These are phyloP conservation scores for Aproaerema taeniolella DNA, from an alignment of 2,888 invertebrate species.

Conservation along the genomic window DNA sequence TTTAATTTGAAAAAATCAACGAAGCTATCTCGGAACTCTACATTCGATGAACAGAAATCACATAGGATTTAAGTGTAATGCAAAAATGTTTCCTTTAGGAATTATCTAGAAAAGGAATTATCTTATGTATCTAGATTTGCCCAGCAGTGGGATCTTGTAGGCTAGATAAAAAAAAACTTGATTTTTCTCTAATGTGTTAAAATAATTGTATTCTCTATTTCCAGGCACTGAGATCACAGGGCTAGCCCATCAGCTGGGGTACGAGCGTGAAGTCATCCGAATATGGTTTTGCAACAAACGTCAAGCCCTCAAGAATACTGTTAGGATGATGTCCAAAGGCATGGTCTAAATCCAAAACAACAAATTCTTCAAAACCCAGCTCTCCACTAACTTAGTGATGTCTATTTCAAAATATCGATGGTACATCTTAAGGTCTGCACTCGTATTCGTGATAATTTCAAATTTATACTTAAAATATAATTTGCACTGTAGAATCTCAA, in stretches of 20 bases:
- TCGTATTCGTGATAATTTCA: constrained; percentile 35
- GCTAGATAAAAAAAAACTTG: not conserved
- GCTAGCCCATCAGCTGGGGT: constrained; percentile 95
- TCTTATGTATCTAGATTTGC: too few species aligned
- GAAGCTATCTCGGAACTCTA: too few species aligned
- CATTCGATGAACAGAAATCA: too few species aligned
- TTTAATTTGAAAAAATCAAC: too few species aligned
- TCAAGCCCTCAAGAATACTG: constrained; percentile 98
- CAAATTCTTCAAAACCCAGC: too few species aligned
- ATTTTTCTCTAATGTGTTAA: too few species aligned
- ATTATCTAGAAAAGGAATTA: too few species aligned
- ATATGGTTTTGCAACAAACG: constrained; percentile 99
- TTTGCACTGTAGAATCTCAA: constrained; percentile 49
- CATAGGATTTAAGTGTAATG: too few species aligned
- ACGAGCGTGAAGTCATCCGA: constrained; percentile 97
- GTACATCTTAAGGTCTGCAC: constrained; percentile 42
- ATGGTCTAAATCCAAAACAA: constrained; percentile 79
- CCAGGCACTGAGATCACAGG: constrained; percentile 97
- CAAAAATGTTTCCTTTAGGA: too few species aligned
- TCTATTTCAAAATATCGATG: constrained; percentile 33
- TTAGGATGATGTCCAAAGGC: constrained; percentile 94
- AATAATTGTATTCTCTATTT: constrained; percentile 24
- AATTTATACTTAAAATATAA: constrained; percentile 40
- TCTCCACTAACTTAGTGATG: constrained; percentile 30
- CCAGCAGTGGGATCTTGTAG: too few species aligned